Evolutionary conservation across 2,797 vertebrate species (phyloP), one percentile per base, ranked within the genome.

Genomic region (Coregonus sp.): DNA sequence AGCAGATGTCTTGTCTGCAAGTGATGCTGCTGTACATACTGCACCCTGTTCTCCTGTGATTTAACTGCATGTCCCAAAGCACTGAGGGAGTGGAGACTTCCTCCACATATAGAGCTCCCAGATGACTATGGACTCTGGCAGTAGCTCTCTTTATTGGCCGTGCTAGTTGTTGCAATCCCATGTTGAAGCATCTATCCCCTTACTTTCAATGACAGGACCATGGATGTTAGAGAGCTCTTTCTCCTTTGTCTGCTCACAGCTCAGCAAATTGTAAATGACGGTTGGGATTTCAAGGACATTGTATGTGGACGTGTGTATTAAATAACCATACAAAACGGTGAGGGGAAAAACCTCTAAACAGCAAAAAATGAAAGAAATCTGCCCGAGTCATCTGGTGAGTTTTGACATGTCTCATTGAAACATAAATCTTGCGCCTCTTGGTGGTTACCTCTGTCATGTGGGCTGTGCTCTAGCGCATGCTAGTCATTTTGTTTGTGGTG

Each of bases 221-320:
- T 88, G 84, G 90, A 77, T 86, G 88, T 90, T 84, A 35, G 16
- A 50, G 66, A 29, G 81, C 29, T 7, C 56, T 65, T 35, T 47
- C 63, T 92, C 68, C 80, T 90, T 91, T 81, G 76, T 91, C 88
- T 89, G 89, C 86, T 89, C 88, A 90, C 86, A 92, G 91, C 91
- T 85, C 88, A 89, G 89, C 85, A 89, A 91, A 88, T 93, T 90
- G 87, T 84, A 90, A 90, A 89, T 88, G 81, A 88, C 89, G 87
- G 87, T 79, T 83, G 81, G 75, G 87, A 90, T 90, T 90, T 85
- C 90, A 89, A 90, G 88, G 88, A 91, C 85, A 70, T 85, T 89
- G 91, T 73, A 40, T 71, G 77, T 77, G 47, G 61, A 78, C 40
- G 2, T 2, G 40, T 47, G 40, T 47, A 47, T 47, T 11, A 47